Evolutionary conservation across 2,113 vertebrate species (phyloP).

Genomic region (Hassar affinis): DNA sequence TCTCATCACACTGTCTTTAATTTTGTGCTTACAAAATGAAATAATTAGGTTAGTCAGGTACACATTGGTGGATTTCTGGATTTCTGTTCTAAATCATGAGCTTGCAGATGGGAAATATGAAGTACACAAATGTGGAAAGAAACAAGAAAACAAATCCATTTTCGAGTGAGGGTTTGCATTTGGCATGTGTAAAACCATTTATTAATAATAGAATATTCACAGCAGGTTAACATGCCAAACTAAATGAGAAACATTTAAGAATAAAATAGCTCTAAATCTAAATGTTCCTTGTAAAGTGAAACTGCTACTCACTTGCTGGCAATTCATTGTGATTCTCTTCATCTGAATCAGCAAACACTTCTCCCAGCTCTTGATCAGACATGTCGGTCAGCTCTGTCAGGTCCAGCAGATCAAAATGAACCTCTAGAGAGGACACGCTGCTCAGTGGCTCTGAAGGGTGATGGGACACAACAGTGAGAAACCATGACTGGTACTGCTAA

Average conservation of each 20-base stretch:
- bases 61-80: constrained; percentile 41
- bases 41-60: constrained; percentile 45
- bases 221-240: too few species aligned
- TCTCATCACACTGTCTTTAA: not conserved
- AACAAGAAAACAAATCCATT: not conserved
- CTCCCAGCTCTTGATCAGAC: constrained; percentile 95
- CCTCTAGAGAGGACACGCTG: constrained; percentile 95
- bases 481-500: not conserved
- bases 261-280: not conserved
- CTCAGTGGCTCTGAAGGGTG: constrained; percentile 86
- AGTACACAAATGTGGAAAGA: not conserved
- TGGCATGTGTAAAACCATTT: not conserved
- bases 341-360: constrained; percentile 93
- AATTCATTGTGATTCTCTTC: constrained; percentile 86
- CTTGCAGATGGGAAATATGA: not conserved
- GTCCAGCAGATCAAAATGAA: constrained; percentile 97
- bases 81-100: constrained; percentile 45
- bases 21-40: constrained; percentile 25
- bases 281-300: not conserved
- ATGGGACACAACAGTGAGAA: not conserved
- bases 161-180: not conserved
- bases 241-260: not conserved
- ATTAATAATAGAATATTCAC: not conserved
- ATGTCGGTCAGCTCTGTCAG: constrained; percentile 95
- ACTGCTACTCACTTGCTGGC: constrained; percentile 75